Evolutionary conservation across 2,113 vertebrate species (phyloP).

Genomic region (Xenopus laevis): DNA sequence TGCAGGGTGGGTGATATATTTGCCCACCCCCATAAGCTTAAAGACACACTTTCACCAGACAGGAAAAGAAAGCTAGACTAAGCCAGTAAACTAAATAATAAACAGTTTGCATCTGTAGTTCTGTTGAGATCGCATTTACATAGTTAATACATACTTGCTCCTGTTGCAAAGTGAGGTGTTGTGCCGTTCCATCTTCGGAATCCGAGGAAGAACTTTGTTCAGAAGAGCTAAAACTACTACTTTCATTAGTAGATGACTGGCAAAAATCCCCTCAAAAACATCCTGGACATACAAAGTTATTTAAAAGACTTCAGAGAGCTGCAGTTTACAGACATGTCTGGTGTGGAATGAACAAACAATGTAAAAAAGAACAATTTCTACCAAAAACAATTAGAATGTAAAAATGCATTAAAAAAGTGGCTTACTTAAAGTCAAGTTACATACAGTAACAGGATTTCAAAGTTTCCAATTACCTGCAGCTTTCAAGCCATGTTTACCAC

Average conservation of each 20-base stretch:
- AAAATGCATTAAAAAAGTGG: neutral
- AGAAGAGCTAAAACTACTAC: constrained; percentile 66
- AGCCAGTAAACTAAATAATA: no score
- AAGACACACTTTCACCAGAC: no score
- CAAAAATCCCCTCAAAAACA: constrained; percentile 82
- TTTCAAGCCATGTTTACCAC: constrained; percentile 82
- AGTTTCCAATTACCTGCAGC: constrained; percentile 74
- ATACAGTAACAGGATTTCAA: neutral
- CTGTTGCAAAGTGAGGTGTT: constrained; percentile 66
- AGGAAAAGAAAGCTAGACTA: no score
- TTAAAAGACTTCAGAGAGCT: no score
- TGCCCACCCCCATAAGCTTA: no score
- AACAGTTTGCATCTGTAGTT: neutral
- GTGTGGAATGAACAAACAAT: no score
- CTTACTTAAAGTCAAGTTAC: neutral
- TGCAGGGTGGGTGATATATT: no score
- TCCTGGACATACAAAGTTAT: constrained; percentile 63
- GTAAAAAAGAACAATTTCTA: no score
- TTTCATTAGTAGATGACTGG: constrained; percentile 57
- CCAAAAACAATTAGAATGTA: neutral
- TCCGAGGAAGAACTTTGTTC: constrained; percentile 64
- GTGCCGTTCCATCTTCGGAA: constrained; percentile 60
- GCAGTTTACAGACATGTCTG: no score
- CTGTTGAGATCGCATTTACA: neutral
- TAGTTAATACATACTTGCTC: constrained; percentile 65